Percentiles rank a stretch among this genome's conserved stretches.
phyloP scores from a whole-genome alignment of 2,113 vertebrate species.

The Cephalopterus ornatus region DNA sequence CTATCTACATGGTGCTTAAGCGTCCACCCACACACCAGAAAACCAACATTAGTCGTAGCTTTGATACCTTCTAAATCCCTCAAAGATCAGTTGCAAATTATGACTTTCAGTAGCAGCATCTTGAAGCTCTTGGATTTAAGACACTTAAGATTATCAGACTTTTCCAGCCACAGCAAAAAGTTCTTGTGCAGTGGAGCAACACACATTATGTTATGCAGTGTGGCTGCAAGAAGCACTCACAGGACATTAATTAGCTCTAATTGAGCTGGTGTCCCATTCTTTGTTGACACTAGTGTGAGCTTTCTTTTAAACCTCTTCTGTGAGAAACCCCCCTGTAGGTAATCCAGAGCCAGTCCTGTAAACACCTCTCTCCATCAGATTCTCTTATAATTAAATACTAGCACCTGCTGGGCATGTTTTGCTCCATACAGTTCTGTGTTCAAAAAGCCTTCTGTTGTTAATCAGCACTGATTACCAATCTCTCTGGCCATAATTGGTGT shows the following conservation, averaged over 20 bases:
- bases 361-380: background rate
- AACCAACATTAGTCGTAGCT: background rate
- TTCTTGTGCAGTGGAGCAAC: background rate
- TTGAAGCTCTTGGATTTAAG: background rate
- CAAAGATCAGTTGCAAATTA: background rate
- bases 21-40: background rate
- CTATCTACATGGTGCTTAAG: background rate
- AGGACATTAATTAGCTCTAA: conserved; percentile 59
- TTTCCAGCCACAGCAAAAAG: conserved; percentile 14
- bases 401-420: conserved; percentile 43
- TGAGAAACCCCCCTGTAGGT: background rate
- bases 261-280: conserved; percentile 43
- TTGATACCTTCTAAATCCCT: background rate
- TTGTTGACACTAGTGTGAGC: background rate
- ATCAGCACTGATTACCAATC: conserved; percentile 67
- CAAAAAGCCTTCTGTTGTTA: conserved; percentile 52
- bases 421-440: background rate
- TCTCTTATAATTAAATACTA: conserved; percentile 10
- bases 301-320: background rate
- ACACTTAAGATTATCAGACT: background rate
- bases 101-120: background rate
- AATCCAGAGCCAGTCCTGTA: background rate
- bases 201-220: background rate
- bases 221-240: conserved; percentile 34
- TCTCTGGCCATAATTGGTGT: conserved; percentile 40